Evolutionary conservation across 2,113 vertebrate species (phyloP), one percentile per base, ranked within the genome.

Genomic region (Acrocephalus kingi): DNA sequence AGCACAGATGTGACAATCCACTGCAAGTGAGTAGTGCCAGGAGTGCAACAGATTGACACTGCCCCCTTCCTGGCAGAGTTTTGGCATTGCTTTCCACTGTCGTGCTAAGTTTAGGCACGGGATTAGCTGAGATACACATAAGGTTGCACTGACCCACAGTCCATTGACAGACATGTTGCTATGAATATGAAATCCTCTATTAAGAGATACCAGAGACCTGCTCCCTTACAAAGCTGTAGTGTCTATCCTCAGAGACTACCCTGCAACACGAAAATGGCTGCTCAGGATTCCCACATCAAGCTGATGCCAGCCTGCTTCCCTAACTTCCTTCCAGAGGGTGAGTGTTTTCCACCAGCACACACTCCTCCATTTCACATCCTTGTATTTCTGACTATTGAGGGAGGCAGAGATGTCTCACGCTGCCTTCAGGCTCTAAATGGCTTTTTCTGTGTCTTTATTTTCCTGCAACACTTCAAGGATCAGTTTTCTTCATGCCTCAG

Each of bases 361-460:
- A 4, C 87, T 90, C 84, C 86, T 95, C 91, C 91, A 74, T 95
- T 95, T 94, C 81, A 84, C 84, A 75, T 78, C 56, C 89, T 93
- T 61, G 80, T 59, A 5, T 96, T 94, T 89, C 94, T 94, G 91
- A 84, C 89, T 92, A 15, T 25, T 55, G 94, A 90, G 80, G 73
- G 86, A 96, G 86, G 84, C 91, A 95, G 94, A 67, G 77, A 87
- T 72, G 89, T 88, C 84, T 97, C 22, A 3, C 15, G 2, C 89
- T 95, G 91, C 96, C 93, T 91, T 94, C 84, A 30, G 93, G 91
- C 95, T 94, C 93, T 71, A 81, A 95, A 93, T 91, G 93, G 80
- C 76, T 93, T 94, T 93, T 94, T 95, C 95, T 94, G 91, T 86
- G 75, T 91, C 94, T 94, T 92, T 94, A 91, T 97, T 97, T 96